phyloP scores from a whole-genome alignment of 2,888 invertebrate genomes.

The Hydroisotoma schaefferi region DNA sequence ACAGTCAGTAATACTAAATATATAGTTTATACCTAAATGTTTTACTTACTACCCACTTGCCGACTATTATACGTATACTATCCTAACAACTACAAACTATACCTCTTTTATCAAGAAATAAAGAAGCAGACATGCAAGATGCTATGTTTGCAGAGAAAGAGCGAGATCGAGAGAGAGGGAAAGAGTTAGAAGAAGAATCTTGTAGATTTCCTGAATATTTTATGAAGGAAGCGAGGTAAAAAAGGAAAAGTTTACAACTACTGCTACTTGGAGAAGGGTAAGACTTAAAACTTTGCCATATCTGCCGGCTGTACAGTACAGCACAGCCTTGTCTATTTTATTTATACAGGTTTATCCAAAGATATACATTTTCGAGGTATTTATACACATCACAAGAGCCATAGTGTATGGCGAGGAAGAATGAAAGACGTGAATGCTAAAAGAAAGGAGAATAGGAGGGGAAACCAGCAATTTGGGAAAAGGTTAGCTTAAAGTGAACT shows the following conservation, averaged over 20 bases:
- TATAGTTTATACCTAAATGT: too few species aligned
- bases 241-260: slow-evolving; percentile 7
- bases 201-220: slow-evolving; percentile 15
- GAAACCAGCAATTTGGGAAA: slow-evolving; percentile 9
- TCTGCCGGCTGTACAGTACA: not conserved
- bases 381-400: not conserved
- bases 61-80: too few species aligned
- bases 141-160: too few species aligned
- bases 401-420: not conserved
- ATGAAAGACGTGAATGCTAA: slow-evolving; percentile 4
- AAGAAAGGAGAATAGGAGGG: not conserved
- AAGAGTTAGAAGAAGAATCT: slow-evolving; percentile 7
- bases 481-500: slow-evolving; percentile 15
- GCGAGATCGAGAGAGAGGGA: not conserved
- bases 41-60: too few species aligned
- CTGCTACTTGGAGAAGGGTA: not conserved
- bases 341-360: not conserved
- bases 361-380: not conserved
- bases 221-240: slow-evolving; percentile 13
- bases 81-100: too few species aligned
- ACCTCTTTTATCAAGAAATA: too few species aligned
- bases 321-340: too few species aligned
- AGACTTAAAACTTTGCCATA: not conserved
- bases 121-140: too few species aligned
- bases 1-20: too few species aligned